phyloP scores from a whole-genome alignment of 2,888 invertebrate genomes.

The Torymus texanus region DNA sequence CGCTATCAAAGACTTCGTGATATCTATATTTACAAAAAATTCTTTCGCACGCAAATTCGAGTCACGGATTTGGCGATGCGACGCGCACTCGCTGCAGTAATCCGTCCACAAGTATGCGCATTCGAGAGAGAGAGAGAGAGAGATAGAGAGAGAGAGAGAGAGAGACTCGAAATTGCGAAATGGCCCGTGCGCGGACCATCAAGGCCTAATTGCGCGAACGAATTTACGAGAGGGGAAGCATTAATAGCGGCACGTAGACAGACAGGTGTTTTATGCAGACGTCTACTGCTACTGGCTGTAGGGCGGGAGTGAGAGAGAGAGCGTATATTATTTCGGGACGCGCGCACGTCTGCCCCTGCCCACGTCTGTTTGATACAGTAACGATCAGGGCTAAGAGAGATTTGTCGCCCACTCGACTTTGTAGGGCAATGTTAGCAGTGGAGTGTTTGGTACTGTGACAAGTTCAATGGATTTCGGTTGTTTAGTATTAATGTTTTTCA shows the following conservation, averaged over 20 bases:
- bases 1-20: too few species aligned
- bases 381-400: not conserved
- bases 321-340: conserved; percentile 22
- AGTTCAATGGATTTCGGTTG: too few species aligned
- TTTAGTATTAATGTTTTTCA: too few species aligned
- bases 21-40: too few species aligned
- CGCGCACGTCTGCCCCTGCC: not conserved
- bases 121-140: too few species aligned
- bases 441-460: not conserved
- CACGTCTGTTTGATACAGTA: conserved; percentile 8
- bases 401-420: not conserved
- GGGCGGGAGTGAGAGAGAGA: not conserved
- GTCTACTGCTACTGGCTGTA: too few species aligned
- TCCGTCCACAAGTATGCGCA: too few species aligned
- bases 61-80: too few species aligned
- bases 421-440: not conserved
- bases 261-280: conserved; percentile 1
- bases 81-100: too few species aligned
- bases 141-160: too few species aligned
- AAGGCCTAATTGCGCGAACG: conserved; percentile 36
- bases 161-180: conserved; percentile 3
- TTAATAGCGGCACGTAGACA: conserved; percentile 25
- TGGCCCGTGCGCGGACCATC: conserved; percentile 2
- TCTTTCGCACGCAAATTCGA: too few species aligned
- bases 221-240: conserved; percentile 32